Percentiles rank a stretch among this genome's conserved stretches.
Evolutionary conservation across 2,113 vertebrate species (phyloP).

Genomic region (Reinhardtius hippoglossoides): DNA sequence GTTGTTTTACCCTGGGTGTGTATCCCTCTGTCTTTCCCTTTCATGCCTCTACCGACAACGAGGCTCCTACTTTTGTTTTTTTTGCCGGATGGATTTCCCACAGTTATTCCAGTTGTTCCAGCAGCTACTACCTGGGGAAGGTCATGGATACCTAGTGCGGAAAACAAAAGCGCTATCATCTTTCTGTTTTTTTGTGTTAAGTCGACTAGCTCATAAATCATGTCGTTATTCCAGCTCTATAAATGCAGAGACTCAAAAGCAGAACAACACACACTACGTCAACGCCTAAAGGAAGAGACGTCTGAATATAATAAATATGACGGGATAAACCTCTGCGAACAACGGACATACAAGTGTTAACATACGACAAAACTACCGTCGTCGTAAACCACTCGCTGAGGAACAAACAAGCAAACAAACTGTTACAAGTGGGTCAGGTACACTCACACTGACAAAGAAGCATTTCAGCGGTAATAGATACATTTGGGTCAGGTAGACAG

Average conservation of each 20-base stretch:
- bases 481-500: slow-evolving; percentile 65
- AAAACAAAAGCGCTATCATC: not conserved
- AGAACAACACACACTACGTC: too few relatives aligned
- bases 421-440: slow-evolving; percentile 49
- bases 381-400: not conserved
- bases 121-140: not conserved
- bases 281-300: not conserved
- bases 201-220: not conserved
- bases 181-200: not conserved
- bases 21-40: not conserved
- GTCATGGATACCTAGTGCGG: not conserved
- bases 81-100: not conserved
- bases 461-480: slow-evolving; percentile 56
- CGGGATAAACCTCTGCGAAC: slow-evolving; percentile 1
- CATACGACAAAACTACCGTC: not conserved
- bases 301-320: not conserved
- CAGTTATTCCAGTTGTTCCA: not conserved
- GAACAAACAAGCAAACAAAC: slow-evolving; percentile 30
- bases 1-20: not conserved
- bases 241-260: not conserved
- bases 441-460: slow-evolving; percentile 36
- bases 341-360: not conserved
- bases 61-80: not conserved
- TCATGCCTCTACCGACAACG: not conserved
- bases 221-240: not conserved